Evolutionary conservation across 2,888 invertebrate species (phyloP), one percentile per base, ranked within the genome.

Genomic region (Linyphia triangularis): DNA sequence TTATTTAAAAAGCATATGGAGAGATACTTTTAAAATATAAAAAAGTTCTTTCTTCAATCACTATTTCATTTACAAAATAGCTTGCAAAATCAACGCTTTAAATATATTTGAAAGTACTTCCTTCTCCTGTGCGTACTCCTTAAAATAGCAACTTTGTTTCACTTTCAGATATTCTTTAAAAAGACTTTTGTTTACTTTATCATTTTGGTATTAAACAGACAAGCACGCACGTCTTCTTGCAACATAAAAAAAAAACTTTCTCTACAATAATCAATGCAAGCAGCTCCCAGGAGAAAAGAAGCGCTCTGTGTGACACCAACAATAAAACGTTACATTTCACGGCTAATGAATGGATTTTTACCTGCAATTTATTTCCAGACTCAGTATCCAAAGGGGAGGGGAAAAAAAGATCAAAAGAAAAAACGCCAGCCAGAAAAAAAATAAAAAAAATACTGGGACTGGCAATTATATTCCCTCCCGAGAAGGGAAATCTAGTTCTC

Each of bases 381-480:
- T 19, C 26, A 9, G 26, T 61, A 19, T 28, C 9, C 6, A 63
- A 63, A 61, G 70, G 22, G 19, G 24, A 40, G 24, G 24, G 70
- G 10, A 22, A 70, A 10, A 70, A 40, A n/a, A n/a, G 22, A 30
- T 43, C 37, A 33, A 75, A 75, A 51, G 3, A 77, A 40, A 77
- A 77, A 37, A 16, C 57, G 26, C 2, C 28, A 7, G 24, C 63
- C 33, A 26, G n/a, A 10, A 63, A 63, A 75, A 40, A 33, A 57
- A 13, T 5, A 33, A 24, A 67, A n/a, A 30, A 26, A 33, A 43
- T 75, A 22, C 61, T 37, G 22, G 22, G 26, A 24, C 24, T 24
- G 37, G 26, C 61, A 33, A 59, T 75, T 75, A 75, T 75, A 63
- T 67, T 75, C 19, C 51, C 85, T 26, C 65, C 61, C 51, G 67